phyloP scores from a whole-genome alignment of 2,797 vertebrate genomes.

The Chlorospingus flavigularis region DNA sequence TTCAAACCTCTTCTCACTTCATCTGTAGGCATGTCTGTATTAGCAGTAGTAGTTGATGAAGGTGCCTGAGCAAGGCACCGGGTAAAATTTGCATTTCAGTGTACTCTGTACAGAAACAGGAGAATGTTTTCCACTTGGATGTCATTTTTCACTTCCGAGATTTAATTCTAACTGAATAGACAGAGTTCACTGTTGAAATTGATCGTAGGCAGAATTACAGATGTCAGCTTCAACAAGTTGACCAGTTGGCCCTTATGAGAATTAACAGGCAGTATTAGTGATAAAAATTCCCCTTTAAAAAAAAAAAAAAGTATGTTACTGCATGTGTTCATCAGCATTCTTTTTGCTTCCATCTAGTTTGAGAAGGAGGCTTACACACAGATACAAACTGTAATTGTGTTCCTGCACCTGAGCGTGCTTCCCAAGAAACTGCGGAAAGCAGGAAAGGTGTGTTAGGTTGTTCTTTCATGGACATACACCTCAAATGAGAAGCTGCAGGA shows the following conservation, averaged over 20 bases:
- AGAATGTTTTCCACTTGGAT: neutral
- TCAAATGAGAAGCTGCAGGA: neutral
- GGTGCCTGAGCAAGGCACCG: neutral
- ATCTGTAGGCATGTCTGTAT: neutral
- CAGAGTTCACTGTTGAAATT: neutral
- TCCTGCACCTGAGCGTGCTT: neutral
- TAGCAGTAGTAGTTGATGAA: neutral
- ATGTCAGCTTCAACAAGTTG: neutral
- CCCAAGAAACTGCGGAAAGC: neutral
- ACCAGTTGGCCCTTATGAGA: neutral
- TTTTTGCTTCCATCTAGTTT: neutral
- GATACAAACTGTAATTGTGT: neutral
- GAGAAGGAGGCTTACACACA: neutral
- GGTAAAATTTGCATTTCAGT: neutral
- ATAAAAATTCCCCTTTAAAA: fast-evolving
- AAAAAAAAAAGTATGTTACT: neutral
- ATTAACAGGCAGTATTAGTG: neutral
- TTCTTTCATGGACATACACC: neutral
- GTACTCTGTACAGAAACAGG: neutral
- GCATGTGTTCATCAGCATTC: neutral
- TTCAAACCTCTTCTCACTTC: neutral
- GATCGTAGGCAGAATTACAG: neutral
- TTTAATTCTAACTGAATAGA: neutral
- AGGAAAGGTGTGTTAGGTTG: neutral
- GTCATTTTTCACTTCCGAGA: neutral